phyloP scores from a whole-genome alignment of 2,888 invertebrate species.

The Clitarchus hookeri region DNA sequence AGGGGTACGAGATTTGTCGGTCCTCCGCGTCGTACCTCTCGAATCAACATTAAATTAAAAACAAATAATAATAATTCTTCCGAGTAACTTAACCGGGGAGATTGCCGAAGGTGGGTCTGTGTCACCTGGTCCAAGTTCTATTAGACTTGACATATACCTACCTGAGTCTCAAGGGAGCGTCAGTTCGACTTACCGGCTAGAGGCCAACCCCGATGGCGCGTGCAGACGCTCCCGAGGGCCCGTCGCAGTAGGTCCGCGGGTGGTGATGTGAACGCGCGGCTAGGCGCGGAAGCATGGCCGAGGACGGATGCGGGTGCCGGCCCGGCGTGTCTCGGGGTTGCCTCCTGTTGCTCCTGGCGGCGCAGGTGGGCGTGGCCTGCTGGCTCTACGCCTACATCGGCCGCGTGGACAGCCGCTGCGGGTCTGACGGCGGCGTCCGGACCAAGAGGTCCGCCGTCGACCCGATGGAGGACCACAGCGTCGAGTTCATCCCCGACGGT shows the following conservation, averaged over 20 bases:
- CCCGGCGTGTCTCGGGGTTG: neutral
- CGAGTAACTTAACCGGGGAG: too few relatives aligned
- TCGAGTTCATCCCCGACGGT: conserved; percentile 21
- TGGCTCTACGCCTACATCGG: conserved; percentile 12
- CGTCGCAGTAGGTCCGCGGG: neutral
- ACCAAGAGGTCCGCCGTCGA: conserved; percentile 11
- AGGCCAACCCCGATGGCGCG: neutral
- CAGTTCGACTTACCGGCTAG: too few relatives aligned
- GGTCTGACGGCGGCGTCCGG: neutral
- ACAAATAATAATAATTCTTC: too few relatives aligned
- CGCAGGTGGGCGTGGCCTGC: neutral
- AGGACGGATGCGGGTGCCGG: neutral
- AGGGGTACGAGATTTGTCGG: too few relatives aligned
- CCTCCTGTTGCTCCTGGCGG: neutral
- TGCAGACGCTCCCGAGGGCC: too few relatives aligned
- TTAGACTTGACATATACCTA: too few relatives aligned
- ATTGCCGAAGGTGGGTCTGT: too few relatives aligned
- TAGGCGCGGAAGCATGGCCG: neutral
- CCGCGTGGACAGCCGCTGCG: conserved; percentile 17
- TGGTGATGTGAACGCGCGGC: neutral
- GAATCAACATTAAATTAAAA: too few relatives aligned
- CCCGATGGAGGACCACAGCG: conserved; percentile 8
- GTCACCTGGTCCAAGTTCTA: too few relatives aligned
- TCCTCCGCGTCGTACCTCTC: too few relatives aligned
- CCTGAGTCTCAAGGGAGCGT: too few relatives aligned